phyloP scores from a whole-genome alignment of 1,140 invertebrate genomes.

The Caligus rogercresseyi region DNA sequence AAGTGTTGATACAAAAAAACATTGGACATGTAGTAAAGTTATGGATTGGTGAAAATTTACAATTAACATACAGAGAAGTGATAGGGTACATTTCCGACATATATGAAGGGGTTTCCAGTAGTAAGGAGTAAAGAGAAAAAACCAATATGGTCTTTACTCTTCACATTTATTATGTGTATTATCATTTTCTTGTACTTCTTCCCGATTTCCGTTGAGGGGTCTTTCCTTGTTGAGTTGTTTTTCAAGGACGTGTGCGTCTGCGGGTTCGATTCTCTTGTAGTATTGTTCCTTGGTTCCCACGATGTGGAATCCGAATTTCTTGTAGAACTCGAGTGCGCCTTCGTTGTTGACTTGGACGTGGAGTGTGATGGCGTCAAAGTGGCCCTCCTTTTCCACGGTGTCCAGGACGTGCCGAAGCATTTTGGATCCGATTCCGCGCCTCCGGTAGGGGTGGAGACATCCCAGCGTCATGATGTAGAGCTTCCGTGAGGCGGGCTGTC shows the following conservation, averaged over 20 bases:
- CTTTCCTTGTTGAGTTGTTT: too few species aligned
- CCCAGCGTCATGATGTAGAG: constrained; percentile 99
- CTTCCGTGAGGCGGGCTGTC: constrained; percentile 38
- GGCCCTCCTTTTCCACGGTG: constrained; percentile 83
- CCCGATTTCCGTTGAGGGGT: too few species aligned
- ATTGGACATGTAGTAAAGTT: too few species aligned
- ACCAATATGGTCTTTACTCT: too few species aligned
- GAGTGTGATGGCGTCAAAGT: constrained; percentile 95
- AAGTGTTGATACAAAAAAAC: too few species aligned
- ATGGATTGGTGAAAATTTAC: too few species aligned
- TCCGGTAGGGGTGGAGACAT: constrained; percentile 84
- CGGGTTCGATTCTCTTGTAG: constrained; percentile 96
- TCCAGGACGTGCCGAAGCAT: constrained; percentile 96
- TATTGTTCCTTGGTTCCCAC: constrained; percentile 95
- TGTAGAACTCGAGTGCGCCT: constrained; percentile 94
- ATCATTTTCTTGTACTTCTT: too few species aligned
- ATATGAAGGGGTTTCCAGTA: too few species aligned
- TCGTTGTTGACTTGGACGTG: constrained; percentile 80
- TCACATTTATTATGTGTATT: too few species aligned
- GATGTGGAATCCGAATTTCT: constrained; percentile 97
- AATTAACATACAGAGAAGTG: too few species aligned
- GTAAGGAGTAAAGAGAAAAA: too few species aligned
- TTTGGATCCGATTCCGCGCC: constrained; percentile 80
- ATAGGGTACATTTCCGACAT: too few species aligned
- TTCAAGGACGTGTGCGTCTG: constrained; percentile 90